Evolutionary conservation across 2,113 vertebrate species (phyloP).

Genomic region (Aldabrachelys gigantea): DNA sequence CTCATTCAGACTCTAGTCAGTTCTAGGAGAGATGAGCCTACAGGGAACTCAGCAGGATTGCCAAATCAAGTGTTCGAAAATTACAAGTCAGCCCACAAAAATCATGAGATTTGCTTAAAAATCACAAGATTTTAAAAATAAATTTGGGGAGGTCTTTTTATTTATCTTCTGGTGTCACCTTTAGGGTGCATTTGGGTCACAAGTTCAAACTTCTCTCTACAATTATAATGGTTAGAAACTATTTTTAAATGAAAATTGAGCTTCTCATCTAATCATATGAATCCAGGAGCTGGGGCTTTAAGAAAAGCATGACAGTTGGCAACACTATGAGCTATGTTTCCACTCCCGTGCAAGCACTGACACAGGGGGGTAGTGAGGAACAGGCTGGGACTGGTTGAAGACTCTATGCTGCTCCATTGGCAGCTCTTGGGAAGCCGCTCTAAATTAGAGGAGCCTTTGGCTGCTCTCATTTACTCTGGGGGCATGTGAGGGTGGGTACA

Average conservation of each 20-base stretch:
- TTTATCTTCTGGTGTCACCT: neutral
- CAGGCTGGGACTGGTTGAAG: neutral
- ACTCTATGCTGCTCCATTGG: rapidly evolving
- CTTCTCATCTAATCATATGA: neutral
- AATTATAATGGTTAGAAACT: neutral
- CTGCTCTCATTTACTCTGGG: neutral
- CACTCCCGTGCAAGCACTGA: rapidly evolving
- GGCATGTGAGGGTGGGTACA: neutral
- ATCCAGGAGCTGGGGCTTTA: neutral
- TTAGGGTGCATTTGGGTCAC: neutral
- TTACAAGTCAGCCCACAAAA: neutral
- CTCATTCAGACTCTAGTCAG: neutral
- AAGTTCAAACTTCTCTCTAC: neutral
- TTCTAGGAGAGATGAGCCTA: neutral
- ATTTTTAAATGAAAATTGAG: neutral
- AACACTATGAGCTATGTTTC: neutral
- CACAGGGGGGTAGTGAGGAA: rapidly evolving
- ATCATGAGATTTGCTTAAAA: neutral
- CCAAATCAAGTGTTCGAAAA: neutral
- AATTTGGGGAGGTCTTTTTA: neutral
- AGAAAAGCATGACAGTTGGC: neutral
- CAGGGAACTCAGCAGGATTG: neutral
- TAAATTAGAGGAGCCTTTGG: neutral
- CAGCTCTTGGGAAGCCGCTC: neutral
- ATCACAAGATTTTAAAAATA: neutral